phyloP scores from a whole-genome alignment of 2,888 invertebrate genomes.

The Matsumyia berberina region DNA sequence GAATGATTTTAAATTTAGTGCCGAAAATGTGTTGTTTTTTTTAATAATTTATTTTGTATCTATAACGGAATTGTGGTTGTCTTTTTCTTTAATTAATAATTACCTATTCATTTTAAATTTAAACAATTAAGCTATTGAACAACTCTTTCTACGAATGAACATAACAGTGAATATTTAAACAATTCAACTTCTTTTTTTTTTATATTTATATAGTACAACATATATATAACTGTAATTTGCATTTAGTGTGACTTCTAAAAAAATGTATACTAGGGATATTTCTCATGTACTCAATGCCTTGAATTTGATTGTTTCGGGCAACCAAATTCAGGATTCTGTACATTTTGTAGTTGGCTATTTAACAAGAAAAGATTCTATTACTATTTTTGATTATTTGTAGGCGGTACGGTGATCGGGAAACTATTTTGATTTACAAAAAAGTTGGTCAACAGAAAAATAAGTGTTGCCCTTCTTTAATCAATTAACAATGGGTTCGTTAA shows the following conservation, averaged over 20 bases:
- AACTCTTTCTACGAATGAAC: constrained; percentile 71
- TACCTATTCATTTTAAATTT: constrained; percentile 65
- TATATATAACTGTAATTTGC: constrained; percentile 65
- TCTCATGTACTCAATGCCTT: constrained; percentile 13
- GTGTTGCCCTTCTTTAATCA: constrained; percentile 27
- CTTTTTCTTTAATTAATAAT: constrained; percentile 53
- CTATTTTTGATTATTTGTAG: constrained; percentile 75
- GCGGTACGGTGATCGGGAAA: constrained; percentile 48
- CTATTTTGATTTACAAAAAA: constrained; percentile 53
- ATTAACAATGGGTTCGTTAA: constrained; percentile 45
- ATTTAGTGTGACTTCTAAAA: constrained; percentile 44
- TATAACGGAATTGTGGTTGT: constrained; percentile 49
- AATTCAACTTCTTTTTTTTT: constrained; percentile 71
- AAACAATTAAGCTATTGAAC: constrained; percentile 76
- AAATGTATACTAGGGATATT: constrained; percentile 54
- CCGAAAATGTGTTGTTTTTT: constrained; percentile 66
- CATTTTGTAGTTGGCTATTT: constrained; percentile 22
- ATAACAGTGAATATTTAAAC: constrained; percentile 74
- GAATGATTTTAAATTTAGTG: constrained; percentile 71
- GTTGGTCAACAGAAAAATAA: constrained; percentile 19
- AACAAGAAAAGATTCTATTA: constrained; percentile 63
- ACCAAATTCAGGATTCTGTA: constrained; percentile 23
- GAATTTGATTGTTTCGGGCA: constrained; percentile 39
- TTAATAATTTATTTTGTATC: constrained; percentile 8
- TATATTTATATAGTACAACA: constrained; percentile 71